Conservation (phyloP, 2,113 vertebrate genomes). For the Gnathonemus longibarbis region DNA sequence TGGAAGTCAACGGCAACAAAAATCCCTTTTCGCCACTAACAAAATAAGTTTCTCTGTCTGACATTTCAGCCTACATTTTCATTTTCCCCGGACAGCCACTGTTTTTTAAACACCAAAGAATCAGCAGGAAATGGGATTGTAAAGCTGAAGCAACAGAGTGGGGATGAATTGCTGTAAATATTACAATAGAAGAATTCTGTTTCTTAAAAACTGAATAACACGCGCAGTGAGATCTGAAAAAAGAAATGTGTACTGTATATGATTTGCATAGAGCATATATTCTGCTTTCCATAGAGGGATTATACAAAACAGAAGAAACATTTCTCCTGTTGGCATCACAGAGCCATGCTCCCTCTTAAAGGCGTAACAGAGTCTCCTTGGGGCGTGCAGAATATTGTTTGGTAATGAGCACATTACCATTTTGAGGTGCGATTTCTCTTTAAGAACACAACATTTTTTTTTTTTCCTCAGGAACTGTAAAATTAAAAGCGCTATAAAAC, state of each 20-base stretch:
- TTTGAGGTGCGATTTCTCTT: not conserved
- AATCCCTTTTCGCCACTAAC: not conserved
- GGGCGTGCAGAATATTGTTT: not conserved
- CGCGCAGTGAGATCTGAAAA: not conserved
- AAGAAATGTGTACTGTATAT: not conserved
- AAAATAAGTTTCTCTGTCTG: not conserved
- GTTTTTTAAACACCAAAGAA: not conserved
- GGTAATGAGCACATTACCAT: not conserved
- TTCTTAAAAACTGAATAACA: not conserved
- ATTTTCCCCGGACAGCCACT: not conserved
- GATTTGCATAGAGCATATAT: slow-evolving; percentile 2
- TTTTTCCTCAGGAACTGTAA: not conserved
- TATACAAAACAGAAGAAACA: not conserved
- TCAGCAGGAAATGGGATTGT: not conserved
- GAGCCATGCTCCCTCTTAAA: slow-evolving; percentile 23
- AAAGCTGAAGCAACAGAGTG: not conserved
- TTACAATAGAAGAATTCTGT: not conserved
- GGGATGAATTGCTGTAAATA: not conserved
- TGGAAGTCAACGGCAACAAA: not conserved
- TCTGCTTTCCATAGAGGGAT: not conserved
- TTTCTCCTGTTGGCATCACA: slow-evolving; percentile 20
- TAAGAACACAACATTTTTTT: not conserved
- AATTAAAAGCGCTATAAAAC: not conserved
- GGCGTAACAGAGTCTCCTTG: not conserved
- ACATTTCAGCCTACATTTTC: not conserved